A percentile compares a stretch with the other conserved stretches of the same genome.
phyloP scores from a whole-genome alignment of 2,797 vertebrate genomes.

The Crenuchus spilurus region DNA sequence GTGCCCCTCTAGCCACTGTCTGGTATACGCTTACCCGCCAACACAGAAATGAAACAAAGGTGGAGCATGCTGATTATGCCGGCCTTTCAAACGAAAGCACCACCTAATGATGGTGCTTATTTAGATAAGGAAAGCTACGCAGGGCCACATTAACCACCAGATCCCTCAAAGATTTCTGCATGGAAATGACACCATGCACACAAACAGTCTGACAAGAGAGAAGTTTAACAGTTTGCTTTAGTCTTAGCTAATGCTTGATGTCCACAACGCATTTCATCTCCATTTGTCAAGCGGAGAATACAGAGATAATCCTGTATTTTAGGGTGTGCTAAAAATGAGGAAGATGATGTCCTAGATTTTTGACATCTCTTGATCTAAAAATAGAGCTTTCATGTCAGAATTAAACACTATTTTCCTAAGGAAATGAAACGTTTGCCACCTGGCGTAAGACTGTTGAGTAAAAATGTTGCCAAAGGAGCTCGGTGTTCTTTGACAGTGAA shows the following conservation, averaged over 20 bases:
- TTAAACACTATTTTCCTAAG: slow-evolving; percentile 34
- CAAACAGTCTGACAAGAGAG: neutral
- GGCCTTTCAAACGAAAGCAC: neutral
- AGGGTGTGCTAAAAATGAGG: slow-evolving; percentile 16
- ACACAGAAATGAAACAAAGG: slow-evolving; percentile 23
- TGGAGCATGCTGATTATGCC: neutral
- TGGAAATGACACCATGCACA: neutral
- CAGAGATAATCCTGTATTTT: slow-evolving; percentile 22
- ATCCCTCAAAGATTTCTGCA: neutral
- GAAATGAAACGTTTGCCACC: slow-evolving; percentile 2
- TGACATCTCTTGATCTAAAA: slow-evolving; percentile 50
- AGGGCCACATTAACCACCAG: neutral
- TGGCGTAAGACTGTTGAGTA: neutral
- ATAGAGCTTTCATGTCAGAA: slow-evolving; percentile 31
- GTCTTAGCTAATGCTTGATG: slow-evolving; percentile 22
- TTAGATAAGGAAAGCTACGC: slow-evolving; percentile 8
- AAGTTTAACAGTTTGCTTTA: slow-evolving; percentile 10
- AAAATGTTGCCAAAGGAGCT: slow-evolving; percentile 6
- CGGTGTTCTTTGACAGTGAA: slow-evolving; percentile 7
- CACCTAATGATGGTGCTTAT: slow-evolving; percentile 20
- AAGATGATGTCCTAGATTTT: slow-evolving; percentile 46
- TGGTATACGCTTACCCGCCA: neutral
- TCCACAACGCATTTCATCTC: slow-evolving; percentile 5
- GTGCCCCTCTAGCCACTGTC: slow-evolving; percentile 4
- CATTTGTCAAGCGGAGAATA: slow-evolving; percentile 2